These are phyloP conservation scores for Motacilla alba DNA, from an alignment of 2,113 vertebrate species.

Conservation along the genomic window DNA sequence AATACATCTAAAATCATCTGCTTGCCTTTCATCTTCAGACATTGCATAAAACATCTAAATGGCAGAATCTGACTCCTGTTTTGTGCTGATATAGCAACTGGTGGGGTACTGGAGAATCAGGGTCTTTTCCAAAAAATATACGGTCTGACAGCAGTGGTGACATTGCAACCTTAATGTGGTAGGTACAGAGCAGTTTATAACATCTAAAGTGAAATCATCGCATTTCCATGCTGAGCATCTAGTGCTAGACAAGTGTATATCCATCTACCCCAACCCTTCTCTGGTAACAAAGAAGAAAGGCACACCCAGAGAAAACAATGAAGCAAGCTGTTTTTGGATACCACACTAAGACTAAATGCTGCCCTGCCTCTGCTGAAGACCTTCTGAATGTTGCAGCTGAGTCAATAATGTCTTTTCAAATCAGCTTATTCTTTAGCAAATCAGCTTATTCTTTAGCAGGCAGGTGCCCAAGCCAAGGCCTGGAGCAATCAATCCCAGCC, in stretches of 20 bases:
- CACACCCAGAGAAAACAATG: not conserved
- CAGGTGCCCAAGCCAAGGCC: not conserved
- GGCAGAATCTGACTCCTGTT: not conserved
- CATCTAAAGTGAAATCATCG: not conserved
- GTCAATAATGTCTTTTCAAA: constrained; percentile 3
- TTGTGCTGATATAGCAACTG: not conserved
- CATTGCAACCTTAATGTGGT: not conserved
- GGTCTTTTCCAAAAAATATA: not conserved
- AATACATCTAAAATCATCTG: not conserved
- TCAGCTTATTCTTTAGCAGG: not conserved
- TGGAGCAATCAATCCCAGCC: not conserved
- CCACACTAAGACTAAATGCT: not conserved
- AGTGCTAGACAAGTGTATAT: not conserved
- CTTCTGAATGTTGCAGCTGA: not conserved
- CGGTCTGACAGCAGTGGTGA: not conserved
- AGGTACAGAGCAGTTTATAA: not conserved
- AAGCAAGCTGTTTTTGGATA: not conserved
- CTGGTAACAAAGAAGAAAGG: not conserved
- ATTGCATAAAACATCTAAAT: not conserved
- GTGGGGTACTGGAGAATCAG: not conserved
- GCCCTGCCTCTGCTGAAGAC: not conserved
- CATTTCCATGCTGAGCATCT: not conserved
- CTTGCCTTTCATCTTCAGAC: not conserved
- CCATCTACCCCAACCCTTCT: not conserved
- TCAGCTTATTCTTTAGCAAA: not conserved